A percentile compares a stretch with the other conserved stretches of the same genome.
Conservation (phyloP, 2,797 vertebrate genomes). For the Eupleurogrammus muticus region DNA sequence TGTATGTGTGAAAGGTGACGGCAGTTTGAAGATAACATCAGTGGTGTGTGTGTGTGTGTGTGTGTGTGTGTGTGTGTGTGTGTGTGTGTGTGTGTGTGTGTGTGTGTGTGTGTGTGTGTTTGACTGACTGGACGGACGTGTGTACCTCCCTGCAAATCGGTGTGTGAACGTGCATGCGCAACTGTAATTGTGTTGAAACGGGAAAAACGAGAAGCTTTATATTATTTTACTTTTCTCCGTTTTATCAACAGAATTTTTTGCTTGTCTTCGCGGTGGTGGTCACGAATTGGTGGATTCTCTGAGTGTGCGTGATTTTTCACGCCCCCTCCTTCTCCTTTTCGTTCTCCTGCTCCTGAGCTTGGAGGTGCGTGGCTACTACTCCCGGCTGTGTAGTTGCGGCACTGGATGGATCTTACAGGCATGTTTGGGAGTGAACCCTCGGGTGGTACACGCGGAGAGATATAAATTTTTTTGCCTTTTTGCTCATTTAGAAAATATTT, state of each 20-base stretch:
- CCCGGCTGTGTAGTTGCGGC: constrained; percentile 74
- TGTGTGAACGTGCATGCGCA: constrained; percentile 36
- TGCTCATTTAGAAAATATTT: neutral
- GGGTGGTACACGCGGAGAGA: constrained; percentile 66
- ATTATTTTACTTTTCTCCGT: too few relatives aligned
- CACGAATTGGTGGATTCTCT: constrained; percentile 53
- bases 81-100: constrained; percentile 15
- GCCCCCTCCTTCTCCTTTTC: constrained; percentile 13
- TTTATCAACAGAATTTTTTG: neutral
- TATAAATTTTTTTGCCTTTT: constrained; percentile 27
- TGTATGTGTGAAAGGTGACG: constrained; percentile 52
- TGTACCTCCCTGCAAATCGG: constrained; percentile 55
- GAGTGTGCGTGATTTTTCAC: constrained; percentile 55
- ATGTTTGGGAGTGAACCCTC: constrained; percentile 75
- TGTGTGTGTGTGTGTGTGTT: constrained; percentile 6
- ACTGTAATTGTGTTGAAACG: constrained; percentile 6
- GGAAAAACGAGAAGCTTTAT: neutral
- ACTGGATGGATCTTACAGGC: constrained; percentile 68
- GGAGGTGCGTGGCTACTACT: constrained; percentile 71
- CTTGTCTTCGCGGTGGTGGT: constrained; percentile 15
- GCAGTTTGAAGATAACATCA: constrained; percentile 51
- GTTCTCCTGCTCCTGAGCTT: constrained; percentile 63
- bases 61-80: constrained; percentile 7
- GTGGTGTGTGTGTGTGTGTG: constrained; percentile 9
- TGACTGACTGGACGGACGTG: constrained; percentile 71